phyloP scores from a whole-genome alignment of 1,140 invertebrate genomes.

The Calliopsis andreniformis region DNA sequence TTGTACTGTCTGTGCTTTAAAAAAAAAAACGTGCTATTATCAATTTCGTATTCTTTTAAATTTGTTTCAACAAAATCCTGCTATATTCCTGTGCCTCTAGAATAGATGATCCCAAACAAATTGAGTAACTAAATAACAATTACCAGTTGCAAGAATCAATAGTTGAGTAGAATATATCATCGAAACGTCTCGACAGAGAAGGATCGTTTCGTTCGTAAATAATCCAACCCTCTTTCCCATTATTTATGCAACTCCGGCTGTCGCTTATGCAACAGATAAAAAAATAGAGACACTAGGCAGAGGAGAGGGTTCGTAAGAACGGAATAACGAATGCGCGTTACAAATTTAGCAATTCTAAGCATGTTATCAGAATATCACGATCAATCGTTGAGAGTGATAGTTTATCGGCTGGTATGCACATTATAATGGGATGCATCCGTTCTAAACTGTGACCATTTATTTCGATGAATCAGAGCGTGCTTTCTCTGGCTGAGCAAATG shows the following conservation, averaged over 20 bases:
- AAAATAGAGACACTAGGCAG: too few species aligned
- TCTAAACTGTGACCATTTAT: constrained; percentile 39
- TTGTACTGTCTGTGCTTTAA: too few species aligned
- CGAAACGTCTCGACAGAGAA: neutral
- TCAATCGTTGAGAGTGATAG: constrained; percentile 27
- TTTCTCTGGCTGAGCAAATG: constrained; percentile 41
- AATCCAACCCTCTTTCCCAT: constrained; percentile 11
- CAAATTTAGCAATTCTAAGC: constrained; percentile 48
- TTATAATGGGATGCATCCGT: constrained; percentile 39
- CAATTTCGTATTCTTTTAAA: too few species aligned
- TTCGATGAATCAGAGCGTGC: constrained; percentile 48
- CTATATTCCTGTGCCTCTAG: too few species aligned
- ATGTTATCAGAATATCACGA: constrained; percentile 43
- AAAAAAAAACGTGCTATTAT: too few species aligned
- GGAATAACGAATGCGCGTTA: neutral
- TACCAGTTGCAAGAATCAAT: too few species aligned
- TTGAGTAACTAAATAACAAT: too few species aligned
- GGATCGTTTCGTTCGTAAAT: constrained; percentile 15
- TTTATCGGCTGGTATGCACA: constrained; percentile 37
- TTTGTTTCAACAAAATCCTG: too few species aligned
- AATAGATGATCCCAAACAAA: too few species aligned
- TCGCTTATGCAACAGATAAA: too few species aligned
- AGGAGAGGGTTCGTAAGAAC: too few species aligned
- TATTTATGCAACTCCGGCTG: constrained; percentile 23
- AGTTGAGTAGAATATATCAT: too few species aligned